Conservation (phyloP, 1,140 invertebrate species). For the Panonychus citri region DNA sequence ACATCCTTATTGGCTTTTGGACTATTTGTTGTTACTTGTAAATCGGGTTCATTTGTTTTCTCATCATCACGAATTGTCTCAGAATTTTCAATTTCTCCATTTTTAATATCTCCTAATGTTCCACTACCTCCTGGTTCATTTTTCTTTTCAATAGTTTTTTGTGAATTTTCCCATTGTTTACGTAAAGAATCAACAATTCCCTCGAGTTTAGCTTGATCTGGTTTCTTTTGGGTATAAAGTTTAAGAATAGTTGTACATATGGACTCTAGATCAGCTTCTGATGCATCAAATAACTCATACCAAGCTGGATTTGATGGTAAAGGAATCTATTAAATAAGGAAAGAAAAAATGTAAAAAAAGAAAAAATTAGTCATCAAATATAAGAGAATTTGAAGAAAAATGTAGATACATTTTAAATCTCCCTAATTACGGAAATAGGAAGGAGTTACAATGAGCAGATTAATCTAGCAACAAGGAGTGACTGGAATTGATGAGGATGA, state of each 20-base stretch:
- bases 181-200: constrained; percentile 45
- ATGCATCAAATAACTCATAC: constrained; percentile 62
- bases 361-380: too few species aligned
- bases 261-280: constrained; percentile 54
- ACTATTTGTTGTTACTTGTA: too few species aligned
- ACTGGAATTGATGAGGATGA: background rate
- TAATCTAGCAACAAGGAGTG: background rate
- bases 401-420: constrained; percentile 8
- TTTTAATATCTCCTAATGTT: too few species aligned
- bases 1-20: too few species aligned
- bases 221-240: constrained; percentile 55
- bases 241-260: constrained; percentile 58
- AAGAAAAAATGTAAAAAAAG: background rate
- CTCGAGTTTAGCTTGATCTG: constrained; percentile 47
- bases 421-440: background rate
- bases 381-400: too few species aligned
- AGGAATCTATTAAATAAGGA: too few species aligned
- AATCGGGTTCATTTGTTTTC: too few species aligned
- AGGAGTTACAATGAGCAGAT: constrained; percentile 4
- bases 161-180: constrained; percentile 19
- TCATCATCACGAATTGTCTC: too few species aligned
- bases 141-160: too few species aligned
- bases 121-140: too few species aligned
- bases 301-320: constrained; percentile 67
- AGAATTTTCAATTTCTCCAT: too few species aligned